A percentile compares a stretch with the other conserved stretches of the same genome.
phyloP scores from a whole-genome alignment of 1,140 invertebrate genomes.

The Trichogramma pretiosum region DNA sequence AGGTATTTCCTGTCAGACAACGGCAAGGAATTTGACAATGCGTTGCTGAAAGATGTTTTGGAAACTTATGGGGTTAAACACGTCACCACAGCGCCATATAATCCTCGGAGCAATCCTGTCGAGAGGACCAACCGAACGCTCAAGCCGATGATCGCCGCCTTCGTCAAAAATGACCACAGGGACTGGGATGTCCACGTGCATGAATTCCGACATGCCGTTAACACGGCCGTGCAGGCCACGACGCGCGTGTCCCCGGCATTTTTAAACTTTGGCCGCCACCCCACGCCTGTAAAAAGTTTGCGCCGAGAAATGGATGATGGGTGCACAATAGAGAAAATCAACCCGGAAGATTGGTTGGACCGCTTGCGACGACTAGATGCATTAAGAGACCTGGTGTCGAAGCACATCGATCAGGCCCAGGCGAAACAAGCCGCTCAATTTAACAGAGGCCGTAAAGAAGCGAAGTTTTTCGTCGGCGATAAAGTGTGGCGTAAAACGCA shows the following conservation, averaged over 20 bases:
- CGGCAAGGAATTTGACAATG: conserved; percentile 12
- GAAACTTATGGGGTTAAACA: conserved; percentile 26
- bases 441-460: not conserved
- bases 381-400: conserved; percentile 1
- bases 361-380: conserved; percentile 4
- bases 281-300: not conserved
- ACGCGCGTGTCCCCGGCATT: conserved; percentile 1
- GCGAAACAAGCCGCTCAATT: conserved; percentile 1
- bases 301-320: not conserved
- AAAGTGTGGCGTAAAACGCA: not conserved
- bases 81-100: conserved; percentile 30
- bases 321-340: not conserved
- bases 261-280: not conserved
- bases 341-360: conserved; percentile 9
- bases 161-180: not conserved
- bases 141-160: conserved; percentile 32
- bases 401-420: not conserved
- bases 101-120: conserved; percentile 35
- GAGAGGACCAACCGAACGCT: conserved; percentile 37
- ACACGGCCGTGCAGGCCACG: not conserved
- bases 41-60: not conserved
- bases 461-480: not conserved
- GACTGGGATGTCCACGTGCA: conserved; percentile 5
- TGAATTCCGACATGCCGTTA: conserved; percentile 3
- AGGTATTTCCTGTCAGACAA: conserved; percentile 8